Evolutionary conservation across 2,797 vertebrate species (phyloP), one percentile per base, ranked within the genome.

Genomic region (Falco naumanni): DNA sequence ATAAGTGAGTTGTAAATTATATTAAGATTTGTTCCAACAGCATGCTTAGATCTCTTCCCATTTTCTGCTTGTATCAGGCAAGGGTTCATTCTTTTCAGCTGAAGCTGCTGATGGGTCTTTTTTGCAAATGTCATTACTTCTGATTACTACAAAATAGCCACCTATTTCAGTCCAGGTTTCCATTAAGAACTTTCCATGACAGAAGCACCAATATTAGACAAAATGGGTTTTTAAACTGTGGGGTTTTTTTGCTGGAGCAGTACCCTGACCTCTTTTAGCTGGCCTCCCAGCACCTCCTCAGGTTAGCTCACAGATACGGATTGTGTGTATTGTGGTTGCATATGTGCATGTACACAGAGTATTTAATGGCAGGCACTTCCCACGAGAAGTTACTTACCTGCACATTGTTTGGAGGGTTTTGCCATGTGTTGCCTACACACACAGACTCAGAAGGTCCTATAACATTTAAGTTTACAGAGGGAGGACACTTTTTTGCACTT

Each of bases 291-390:
- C 50, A 89, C 25, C 56, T 61, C 41, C 20, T 61, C 16, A 37
- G 29, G 70, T 82, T n/a, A 59, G 24, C 18, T 78, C 2, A 0
- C 61, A 24, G n/a, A 17, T 28, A 74, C 14, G 17, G 31, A 70
- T 18, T 43, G 53, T 28, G 22, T 53, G 21, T 37, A 19, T 39
- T 47, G 63, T 51, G n/a, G 18, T 60, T 71, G 31, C 1, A 2
- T 48, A 50, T 5, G 5, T n/a, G 39, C 48, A 64, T 0, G 0
- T 29, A 75, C 13, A 21, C 5, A 4, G 66, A 87, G 25, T 22
- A 51, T 37, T 72, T 79, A 81, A 21, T 39, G 39, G 48, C 20
- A 45, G 82, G 25, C 45, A 51, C 11, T 24, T 31, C 33, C 31
- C 25, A n/a, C 33, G 28, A 48, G 59, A 61, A 80, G 5, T 63